Evolutionary conservation across 2,797 vertebrate genomes (phyloP).

Genomic region (Scolopax bukidnonensis): DNA sequence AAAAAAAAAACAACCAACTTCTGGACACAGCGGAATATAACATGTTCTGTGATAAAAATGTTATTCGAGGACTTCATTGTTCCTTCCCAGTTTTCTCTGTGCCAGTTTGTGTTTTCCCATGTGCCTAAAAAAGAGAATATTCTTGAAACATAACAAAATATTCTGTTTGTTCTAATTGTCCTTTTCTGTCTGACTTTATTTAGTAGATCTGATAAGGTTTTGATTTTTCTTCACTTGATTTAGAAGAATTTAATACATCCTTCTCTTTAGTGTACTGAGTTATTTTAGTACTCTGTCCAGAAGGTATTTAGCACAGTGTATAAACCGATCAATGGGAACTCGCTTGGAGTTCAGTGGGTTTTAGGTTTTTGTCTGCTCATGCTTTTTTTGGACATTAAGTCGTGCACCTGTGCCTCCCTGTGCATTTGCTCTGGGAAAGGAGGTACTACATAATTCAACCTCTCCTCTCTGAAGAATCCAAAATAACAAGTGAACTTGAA

Average conservation of each 20-base stretch:
- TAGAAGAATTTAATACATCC: not conserved
- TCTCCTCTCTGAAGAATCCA: not conserved
- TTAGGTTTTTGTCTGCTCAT: not conserved
- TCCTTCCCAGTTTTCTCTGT: not conserved
- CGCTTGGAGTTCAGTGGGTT: not conserved
- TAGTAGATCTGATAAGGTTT: not conserved
- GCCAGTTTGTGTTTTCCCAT: not conserved
- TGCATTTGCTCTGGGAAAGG: not conserved
- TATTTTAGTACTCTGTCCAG: not conserved
- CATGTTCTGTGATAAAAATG: not conserved
- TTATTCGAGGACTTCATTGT: not conserved
- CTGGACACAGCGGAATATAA: not conserved
- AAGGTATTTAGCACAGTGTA: not conserved
- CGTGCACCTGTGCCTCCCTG: not conserved
- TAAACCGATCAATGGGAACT: not conserved
- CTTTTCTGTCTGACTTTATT: not conserved
- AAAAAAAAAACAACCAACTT: not conserved
- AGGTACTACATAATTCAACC: not conserved
- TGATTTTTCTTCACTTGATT: not conserved
- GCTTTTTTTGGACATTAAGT: not conserved
- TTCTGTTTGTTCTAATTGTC: not conserved
- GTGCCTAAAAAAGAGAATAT: not conserved
- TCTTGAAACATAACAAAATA: not conserved
- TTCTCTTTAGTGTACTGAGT: not conserved
- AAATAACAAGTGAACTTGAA: not conserved